Base-by-base conservation (phyloP, 2,797 vertebrate species). In the Crocodylus rhombifer region DNA sequence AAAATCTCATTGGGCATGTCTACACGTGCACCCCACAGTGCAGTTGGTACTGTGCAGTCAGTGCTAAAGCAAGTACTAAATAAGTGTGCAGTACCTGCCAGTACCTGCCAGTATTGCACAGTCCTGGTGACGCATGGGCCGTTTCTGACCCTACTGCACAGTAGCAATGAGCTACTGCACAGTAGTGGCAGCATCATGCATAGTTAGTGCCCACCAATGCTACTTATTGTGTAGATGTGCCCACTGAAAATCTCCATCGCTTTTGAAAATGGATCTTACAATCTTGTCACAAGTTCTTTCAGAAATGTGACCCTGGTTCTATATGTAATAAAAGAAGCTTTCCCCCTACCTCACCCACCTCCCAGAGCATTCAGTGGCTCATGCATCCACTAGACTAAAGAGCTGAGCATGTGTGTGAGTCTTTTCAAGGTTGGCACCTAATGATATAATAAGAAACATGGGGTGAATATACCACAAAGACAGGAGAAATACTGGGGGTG, bases 401-500 rank as follows among this genome's bases (percentile, higher is more conserved):
- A 11, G 25, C 42, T 71, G 69, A 56, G 17, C 4, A 3, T 13
- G 10, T 0, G 0, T 2, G 14, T 80, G 16, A 42, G 30, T 55
- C 13, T 78, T 87, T 58, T 33, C 0, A 1, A 16, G 20, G 9
- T 3, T 7, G 61, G 4, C n/a, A 2, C 7, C 61, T 64, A 17
- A 23, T 3, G 20, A 51, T 63, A 33, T 23, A 23, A 25, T 0
- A 2, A 42, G 58, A 62, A 77, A 15, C 25, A 33, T 2, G 12
- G 28, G 30, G 36, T 75, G 4, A 0, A 0, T 51, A 36, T 12
- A 56, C 36, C 55, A 65, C 14, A 2, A 28, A 93, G 62, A 86
- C 0, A 1, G 11, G 8, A 0, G 4, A n/a, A 28, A 51, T 10
- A 10, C 42, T 51, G 10, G 42, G 42, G 9, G 42, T 9, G 10